Evolutionary conservation across 2,888 invertebrate species (phyloP).

Genomic region (Drosophila austrosaltans): DNA sequence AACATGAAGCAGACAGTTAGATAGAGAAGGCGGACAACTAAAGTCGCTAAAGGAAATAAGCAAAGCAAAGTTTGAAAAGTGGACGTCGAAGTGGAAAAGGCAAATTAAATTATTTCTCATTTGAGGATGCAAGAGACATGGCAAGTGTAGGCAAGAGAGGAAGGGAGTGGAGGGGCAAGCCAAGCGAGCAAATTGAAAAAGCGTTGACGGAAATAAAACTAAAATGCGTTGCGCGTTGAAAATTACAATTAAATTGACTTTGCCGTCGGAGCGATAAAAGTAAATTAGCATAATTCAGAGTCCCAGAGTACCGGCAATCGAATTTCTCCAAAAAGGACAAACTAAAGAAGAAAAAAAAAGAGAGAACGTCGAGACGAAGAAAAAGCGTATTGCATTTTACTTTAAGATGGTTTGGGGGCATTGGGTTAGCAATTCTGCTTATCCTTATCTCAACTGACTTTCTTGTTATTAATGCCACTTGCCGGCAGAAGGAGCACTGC

Average conservation of each 20-base stretch:
- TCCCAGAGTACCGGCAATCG: slow-evolving; percentile 45
- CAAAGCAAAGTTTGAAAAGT: slow-evolving; percentile 71
- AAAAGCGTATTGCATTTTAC: slow-evolving; percentile 26
- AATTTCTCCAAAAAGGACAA: slow-evolving; percentile 44
- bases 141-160: not conserved
- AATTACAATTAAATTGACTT: slow-evolving; percentile 80
- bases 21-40: slow-evolving; percentile 48
- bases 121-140: slow-evolving; percentile 52
- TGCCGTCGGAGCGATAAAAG: slow-evolving; percentile 75
- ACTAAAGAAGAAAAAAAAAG: slow-evolving; percentile 8
- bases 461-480: slow-evolving; percentile 74
- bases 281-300: slow-evolving; percentile 81
- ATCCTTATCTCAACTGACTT: slow-evolving; percentile 45
- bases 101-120: slow-evolving; percentile 77
- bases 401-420: slow-evolving; percentile 21
- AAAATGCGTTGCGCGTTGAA: slow-evolving; percentile 68
- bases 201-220: slow-evolving; percentile 66
- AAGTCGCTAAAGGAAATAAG: slow-evolving; percentile 58
- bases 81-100: slow-evolving; percentile 75
- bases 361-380: not conserved
- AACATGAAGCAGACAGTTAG: slow-evolving; percentile 21
- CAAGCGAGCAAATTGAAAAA: slow-evolving; percentile 55
- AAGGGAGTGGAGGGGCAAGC: not conserved
- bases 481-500: slow-evolving; percentile 49
- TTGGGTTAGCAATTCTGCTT: slow-evolving; percentile 26